These are phyloP conservation scores for Chalcis sispes DNA, from an alignment of 2,888 invertebrate species.

Conservation along the genomic window DNA sequence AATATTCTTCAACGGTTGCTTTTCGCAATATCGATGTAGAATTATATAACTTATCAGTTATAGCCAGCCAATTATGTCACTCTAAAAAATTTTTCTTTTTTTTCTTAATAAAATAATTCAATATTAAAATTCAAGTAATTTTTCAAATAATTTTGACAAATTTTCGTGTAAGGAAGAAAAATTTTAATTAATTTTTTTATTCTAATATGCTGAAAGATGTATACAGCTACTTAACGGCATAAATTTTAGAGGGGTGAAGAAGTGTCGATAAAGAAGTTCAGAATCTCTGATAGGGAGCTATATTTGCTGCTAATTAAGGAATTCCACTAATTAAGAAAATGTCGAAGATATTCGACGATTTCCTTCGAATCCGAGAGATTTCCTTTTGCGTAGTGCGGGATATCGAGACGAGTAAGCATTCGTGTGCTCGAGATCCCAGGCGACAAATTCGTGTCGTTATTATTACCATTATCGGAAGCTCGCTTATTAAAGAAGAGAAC, in stretches of 20 bases:
- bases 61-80: too few relatives aligned
- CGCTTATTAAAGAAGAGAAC: conserved; percentile 59
- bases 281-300: conserved; percentile 10
- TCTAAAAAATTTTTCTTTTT: too few relatives aligned
- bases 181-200: conserved; percentile 24
- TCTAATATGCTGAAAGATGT: not conserved
- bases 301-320: conserved; percentile 50
- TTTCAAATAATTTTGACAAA: too few relatives aligned
- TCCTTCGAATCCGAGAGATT: conserved; percentile 39
- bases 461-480: conserved; percentile 62
- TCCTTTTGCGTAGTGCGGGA: conserved; percentile 38
- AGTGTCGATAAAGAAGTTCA: not conserved
- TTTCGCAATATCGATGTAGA: too few relatives aligned
- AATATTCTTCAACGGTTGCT: too few relatives aligned
- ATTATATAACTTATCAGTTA: too few relatives aligned
- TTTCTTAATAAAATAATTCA: too few relatives aligned
- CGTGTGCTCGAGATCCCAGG: conserved; percentile 11
- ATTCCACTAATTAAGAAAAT: conserved; percentile 54
- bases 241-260: conserved; percentile 19
- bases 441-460: conserved; percentile 64
- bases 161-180: conserved; percentile 16
- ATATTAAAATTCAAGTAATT: too few relatives aligned
- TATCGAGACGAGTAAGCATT: conserved; percentile 37
- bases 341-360: conserved; percentile 44
- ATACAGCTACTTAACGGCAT: not conserved